Evolutionary conservation across 2,797 vertebrate genomes (phyloP), one percentile per base, ranked within the genome.

Genomic region (Australoheros facetus): DNA sequence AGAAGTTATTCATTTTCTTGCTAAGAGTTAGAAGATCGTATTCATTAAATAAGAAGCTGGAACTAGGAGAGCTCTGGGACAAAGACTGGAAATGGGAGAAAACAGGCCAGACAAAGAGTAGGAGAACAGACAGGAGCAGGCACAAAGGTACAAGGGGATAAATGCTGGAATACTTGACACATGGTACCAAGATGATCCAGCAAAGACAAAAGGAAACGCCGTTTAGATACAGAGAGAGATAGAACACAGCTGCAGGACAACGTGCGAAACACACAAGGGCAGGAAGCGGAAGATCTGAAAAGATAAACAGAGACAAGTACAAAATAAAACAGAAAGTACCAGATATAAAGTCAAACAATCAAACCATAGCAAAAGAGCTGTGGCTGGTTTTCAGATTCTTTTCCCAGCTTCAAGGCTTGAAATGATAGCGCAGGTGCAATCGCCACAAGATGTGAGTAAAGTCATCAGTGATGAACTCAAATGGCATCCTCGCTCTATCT

Each of bases 401-500:
- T n/a, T 30, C 42, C 42, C 30, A 30, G 3, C 19, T 11, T 77
- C 9, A 60, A 48, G 4, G 42, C 6, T 70, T 34, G 6, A 53
- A 19, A 71, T 5, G 53, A 32, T 78, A 28, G 74, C 10, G 19
- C 48, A 21, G 26, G 19, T 71, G 17, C 26, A 21, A 58, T 53
- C 58, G 12, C 56, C 11, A 10, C n/a, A 1, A 32, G 57, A 26
- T 14, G 21, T 8, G 66, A 74, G 71, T 45, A 26, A 1, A 66
- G 64, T 45, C 66, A n/a, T 78, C 56, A 28, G 73, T 79, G 76
- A 88, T 78, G 56, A 87, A 90, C 64, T 87, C 79, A 84, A 83
- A 93, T 62, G 58, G 87, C 69, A 64, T 53, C 79, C 74, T 81
- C 66, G 30, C 80, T 86, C 85, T 80, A 87, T 87, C 86, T 81